Base-by-base conservation (phyloP, 2,888 invertebrate species). In the Eristalis tenax region DNA sequence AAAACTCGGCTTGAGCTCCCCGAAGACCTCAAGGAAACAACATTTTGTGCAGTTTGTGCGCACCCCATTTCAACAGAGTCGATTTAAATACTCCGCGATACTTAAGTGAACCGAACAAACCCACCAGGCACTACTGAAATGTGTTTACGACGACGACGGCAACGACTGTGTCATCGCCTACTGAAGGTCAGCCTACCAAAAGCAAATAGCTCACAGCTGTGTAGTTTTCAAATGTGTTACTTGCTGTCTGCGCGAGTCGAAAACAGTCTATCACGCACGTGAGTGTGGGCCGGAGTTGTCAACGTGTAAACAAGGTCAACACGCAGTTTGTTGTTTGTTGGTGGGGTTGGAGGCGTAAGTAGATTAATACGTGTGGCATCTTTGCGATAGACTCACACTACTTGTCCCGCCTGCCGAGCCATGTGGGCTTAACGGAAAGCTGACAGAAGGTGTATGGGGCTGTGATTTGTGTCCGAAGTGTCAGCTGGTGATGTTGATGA, bases 251-350 rank as follows among this genome's bases (percentile, higher is more conserved):
- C 15, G 5, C 1, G 15, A 32, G 13, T 32, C 38, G 32, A 57
- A 59, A 22, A 35, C 23, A 38, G 2, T 38, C 23, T 35, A 35
- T 70, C 6, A 35, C 13, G 18, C 50, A 50, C 50, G 18, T 18
- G 50, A 50, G 50, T 50, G 50, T 50, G 50, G 50, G 50, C 50
- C 50, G 50, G 50, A 50, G 50, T 50, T 50, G 50, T 50, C 50
- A 1, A 8, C 50, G n/a, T 18, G 50, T 50, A 50, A 18, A 50
- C 50, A 50, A 50, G 50, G 50, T 50, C 50, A 50, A 50, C 50
- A 2, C 18, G 18, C 50, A 18, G n/a, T 50, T n/a, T 50, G 50
- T 18, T 50, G 50, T 15, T 4, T 43, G 18, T 50, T 18, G 18
- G 18, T 50, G 6, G 6, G 2, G 18, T 18, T 50, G 18, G n/a